Conservation (phyloP, 2,888 invertebrate species). For the Trilocha varians region DNA sequence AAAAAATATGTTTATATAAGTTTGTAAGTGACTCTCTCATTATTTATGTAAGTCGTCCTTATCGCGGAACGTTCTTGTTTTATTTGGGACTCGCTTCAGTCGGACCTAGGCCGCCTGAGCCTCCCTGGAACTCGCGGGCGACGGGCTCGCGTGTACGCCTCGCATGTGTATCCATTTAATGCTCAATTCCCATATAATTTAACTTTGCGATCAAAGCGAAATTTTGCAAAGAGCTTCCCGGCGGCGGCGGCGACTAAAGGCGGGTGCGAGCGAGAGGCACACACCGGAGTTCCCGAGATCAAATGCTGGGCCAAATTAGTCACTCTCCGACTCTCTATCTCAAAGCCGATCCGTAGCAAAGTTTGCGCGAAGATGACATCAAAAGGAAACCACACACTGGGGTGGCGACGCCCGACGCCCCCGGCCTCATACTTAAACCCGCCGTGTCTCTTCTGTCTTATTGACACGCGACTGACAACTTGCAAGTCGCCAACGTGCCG, state of each 20-base stretch:
- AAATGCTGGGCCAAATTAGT: constrained; percentile 75
- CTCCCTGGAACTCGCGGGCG: constrained; percentile 13
- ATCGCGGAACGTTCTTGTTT: constrained; percentile 56
- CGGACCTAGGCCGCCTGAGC: constrained; percentile 4
- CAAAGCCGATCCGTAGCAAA: constrained; percentile 75
- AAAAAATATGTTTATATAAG: constrained; percentile 44
- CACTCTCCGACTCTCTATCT: constrained; percentile 74
- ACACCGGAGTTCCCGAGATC: constrained; percentile 66
- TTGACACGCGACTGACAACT: constrained; percentile 71
- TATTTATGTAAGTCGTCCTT: constrained; percentile 65
- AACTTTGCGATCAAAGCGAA: constrained; percentile 74
- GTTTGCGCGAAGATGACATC: constrained; percentile 75
- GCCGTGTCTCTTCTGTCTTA: constrained; percentile 67
- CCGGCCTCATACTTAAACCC: constrained; percentile 61
- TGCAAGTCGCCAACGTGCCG: constrained; percentile 54
- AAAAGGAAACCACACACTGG: constrained; percentile 74
- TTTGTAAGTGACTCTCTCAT: constrained; percentile 66
- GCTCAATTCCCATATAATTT: constrained; percentile 74
- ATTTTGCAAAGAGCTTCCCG: constrained; percentile 73
- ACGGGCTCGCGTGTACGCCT: constrained; percentile 30
- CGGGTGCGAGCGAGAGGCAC: constrained; percentile 62
- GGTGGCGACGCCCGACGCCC: constrained; percentile 47
- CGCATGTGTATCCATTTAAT: constrained; percentile 72
- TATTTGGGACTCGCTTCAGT: constrained; percentile 35
- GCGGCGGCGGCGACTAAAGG: constrained; percentile 46